Percentiles rank a stretch among this genome's conserved stretches.
These are phyloP conservation scores for Sylvicola cinctus DNA, from an alignment of 2,888 invertebrate species.

Conservation along the genomic window DNA sequence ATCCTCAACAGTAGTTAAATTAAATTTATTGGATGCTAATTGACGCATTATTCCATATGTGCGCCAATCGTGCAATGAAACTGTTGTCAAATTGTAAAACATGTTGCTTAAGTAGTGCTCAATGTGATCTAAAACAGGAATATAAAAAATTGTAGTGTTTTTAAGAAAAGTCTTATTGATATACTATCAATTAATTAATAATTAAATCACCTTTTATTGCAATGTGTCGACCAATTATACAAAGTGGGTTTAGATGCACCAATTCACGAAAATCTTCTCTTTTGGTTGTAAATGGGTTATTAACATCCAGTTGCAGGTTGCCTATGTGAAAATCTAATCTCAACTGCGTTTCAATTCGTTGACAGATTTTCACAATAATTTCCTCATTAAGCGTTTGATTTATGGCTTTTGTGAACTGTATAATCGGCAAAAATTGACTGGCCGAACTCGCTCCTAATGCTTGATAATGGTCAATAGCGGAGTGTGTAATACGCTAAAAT, in stretches of 20 bases:
- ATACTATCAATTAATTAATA: too few species aligned
- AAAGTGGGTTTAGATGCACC: constrained; percentile 33
- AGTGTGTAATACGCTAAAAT: constrained; percentile 29
- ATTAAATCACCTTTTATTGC: constrained; percentile 37
- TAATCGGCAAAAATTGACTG: not conserved
- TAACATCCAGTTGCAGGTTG: constrained; percentile 53
- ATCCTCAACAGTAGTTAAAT: constrained; percentile 67
- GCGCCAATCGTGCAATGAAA: constrained; percentile 93
- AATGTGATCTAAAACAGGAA: constrained; percentile 26
- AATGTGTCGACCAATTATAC: constrained; percentile 33
- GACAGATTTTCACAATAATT: constrained; percentile 52
- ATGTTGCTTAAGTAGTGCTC: constrained; percentile 85
- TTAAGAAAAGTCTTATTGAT: constrained; percentile 8
- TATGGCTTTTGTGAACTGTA: constrained; percentile 6
- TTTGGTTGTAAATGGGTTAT: not conserved
- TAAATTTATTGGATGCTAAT: constrained; percentile 68
- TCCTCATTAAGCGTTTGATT: constrained; percentile 25
- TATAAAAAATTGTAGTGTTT: not conserved
- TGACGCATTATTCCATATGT: constrained; percentile 94
- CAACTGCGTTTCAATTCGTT: constrained; percentile 79
- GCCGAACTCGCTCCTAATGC: not conserved
- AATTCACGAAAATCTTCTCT: constrained; percentile 42
- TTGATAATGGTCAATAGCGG: constrained; percentile 24
- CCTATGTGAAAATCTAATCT: constrained; percentile 69
- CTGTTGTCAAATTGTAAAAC: constrained; percentile 94